Evolutionary conservation across 2,888 invertebrate genomes (phyloP).

Genomic region (Acanthococcus lagerstroemiae): DNA sequence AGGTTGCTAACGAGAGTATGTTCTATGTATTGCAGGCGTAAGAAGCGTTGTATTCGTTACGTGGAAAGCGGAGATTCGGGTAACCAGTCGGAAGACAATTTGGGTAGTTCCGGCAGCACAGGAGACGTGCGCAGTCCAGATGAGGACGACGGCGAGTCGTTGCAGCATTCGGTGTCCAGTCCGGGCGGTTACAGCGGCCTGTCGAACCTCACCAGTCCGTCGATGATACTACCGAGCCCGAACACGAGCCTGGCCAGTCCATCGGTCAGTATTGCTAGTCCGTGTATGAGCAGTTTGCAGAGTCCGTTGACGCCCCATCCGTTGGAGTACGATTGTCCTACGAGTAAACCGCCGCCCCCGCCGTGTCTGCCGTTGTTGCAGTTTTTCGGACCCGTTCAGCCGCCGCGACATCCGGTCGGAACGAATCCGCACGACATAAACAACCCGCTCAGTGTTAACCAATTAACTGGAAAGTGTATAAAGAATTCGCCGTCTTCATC

Average conservation of each 20-base stretch:
- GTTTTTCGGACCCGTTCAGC: slow-evolving; percentile 42
- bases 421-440: slow-evolving; percentile 86
- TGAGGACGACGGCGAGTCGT: slow-evolving; percentile 51
- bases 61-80: slow-evolving; percentile 67
- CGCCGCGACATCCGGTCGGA: slow-evolving; percentile 67
- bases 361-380: slow-evolving; percentile 43
- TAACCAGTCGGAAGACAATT: slow-evolving; percentile 59
- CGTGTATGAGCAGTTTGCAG: slow-evolving; percentile 46
- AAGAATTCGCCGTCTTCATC: slow-evolving; percentile 35
- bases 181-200: slow-evolving; percentile 55
- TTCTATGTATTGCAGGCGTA: slow-evolving; percentile 64
- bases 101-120: slow-evolving; percentile 71
- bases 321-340: slow-evolving; percentile 41
- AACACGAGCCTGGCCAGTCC: slow-evolving; percentile 60
- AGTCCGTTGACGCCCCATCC: slow-evolving; percentile 44
- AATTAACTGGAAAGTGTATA: slow-evolving; percentile 46
- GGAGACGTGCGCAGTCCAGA: slow-evolving; percentile 58
- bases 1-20: too few relatives aligned
- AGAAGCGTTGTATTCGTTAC: slow-evolving; percentile 94
- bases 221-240: slow-evolving; percentile 67
- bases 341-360: slow-evolving; percentile 34
- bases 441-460: slow-evolving; percentile 83
- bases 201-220: slow-evolving; percentile 56
- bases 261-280: slow-evolving; percentile 47
- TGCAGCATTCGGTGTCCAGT: slow-evolving; percentile 45